Percentiles rank a stretch among this genome's conserved stretches.
Conservation (phyloP, 2,888 invertebrate genomes). For the Poecilus cupreus region DNA sequence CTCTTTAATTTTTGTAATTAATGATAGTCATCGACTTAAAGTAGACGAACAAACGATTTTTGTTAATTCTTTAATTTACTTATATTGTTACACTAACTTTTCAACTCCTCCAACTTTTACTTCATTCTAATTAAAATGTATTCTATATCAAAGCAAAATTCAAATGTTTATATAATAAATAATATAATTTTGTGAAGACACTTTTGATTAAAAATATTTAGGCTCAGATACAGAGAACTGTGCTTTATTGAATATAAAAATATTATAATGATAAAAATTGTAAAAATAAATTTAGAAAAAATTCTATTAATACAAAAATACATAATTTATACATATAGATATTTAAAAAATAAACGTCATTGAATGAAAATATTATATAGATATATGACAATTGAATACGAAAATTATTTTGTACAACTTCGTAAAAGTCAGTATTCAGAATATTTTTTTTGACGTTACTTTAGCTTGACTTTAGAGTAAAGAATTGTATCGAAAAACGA, state of each 20-base stretch:
- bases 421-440: conserved; percentile 46
- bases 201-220: conserved; percentile 35
- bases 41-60: conserved; percentile 11
- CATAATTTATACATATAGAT: conserved; percentile 51
- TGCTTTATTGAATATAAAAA: conserved; percentile 43
- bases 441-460: conserved; percentile 15
- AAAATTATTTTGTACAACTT: conserved; percentile 51
- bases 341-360: conserved; percentile 48
- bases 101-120: neutral
- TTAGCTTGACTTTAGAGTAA: conserved; percentile 34
- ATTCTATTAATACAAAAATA: conserved; percentile 43
- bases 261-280: conserved; percentile 48
- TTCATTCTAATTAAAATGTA: neutral
- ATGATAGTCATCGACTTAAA: conserved; percentile 20
- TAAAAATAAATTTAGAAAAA: conserved; percentile 50
- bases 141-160: conserved; percentile 41
- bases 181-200: conserved; percentile 31
- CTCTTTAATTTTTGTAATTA: conserved; percentile 40
- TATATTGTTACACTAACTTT: no score
- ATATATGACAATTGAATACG: conserved; percentile 49
- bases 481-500: neutral
- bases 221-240: conserved; percentile 45
- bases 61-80: neutral
- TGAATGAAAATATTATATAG: conserved; percentile 42
- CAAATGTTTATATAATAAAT: conserved; percentile 29